Conservation (phyloP, 2,113 vertebrate species). For the Perca fluviatilis region DNA sequence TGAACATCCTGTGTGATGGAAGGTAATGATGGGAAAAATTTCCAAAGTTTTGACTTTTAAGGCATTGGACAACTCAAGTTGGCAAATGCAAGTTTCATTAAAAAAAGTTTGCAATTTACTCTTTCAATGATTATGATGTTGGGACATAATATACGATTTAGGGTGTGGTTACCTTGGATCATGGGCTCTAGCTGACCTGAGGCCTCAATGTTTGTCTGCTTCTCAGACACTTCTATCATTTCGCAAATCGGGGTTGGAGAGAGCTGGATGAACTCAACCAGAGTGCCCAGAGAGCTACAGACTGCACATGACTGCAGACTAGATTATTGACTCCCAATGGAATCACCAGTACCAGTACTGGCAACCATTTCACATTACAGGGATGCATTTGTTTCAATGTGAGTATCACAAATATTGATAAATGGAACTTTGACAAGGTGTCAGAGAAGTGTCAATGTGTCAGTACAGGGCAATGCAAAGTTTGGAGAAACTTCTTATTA, state of each 20-base stretch:
- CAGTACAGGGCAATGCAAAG: background rate
- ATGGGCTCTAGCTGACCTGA: background rate
- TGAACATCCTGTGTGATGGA: background rate
- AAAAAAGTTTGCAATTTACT: background rate
- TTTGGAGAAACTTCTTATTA: background rate
- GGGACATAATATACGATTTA: background rate
- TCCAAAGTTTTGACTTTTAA: background rate
- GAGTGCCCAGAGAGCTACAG: background rate
- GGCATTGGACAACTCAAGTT: background rate
- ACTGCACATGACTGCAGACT: background rate
- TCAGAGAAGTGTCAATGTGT: background rate
- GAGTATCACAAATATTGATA: background rate
- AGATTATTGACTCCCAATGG: slow-evolving; percentile 6
- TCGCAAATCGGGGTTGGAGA: background rate
- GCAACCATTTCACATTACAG: background rate
- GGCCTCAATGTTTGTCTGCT: background rate
- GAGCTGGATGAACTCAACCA: background rate
- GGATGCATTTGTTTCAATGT: background rate
- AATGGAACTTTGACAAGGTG: background rate
- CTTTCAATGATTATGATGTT: background rate
- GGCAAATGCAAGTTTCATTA: background rate
- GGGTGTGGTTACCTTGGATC: background rate
- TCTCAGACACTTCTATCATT: background rate
- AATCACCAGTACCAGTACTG: slow-evolving; percentile 10
- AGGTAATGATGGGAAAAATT: background rate